A percentile compares a stretch with the other conserved stretches of the same genome.
Conservation (phyloP, 2,113 vertebrate species). For the Oryzias melastigma region DNA sequence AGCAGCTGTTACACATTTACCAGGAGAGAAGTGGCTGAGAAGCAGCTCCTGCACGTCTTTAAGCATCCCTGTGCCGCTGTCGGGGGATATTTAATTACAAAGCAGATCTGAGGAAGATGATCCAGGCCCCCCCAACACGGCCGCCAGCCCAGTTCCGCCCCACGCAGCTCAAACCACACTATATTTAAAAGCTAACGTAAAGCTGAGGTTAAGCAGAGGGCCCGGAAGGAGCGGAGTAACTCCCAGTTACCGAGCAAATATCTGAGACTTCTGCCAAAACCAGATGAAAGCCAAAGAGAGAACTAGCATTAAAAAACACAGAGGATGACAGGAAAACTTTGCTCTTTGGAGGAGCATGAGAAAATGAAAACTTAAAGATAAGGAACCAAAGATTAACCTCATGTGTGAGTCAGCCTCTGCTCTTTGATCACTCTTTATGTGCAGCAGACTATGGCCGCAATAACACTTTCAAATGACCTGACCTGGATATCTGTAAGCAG, state of each 20-base stretch:
- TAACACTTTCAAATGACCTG: too few species aligned
- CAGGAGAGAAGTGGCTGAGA: slow-evolving; percentile 39
- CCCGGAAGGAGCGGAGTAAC: slow-evolving; percentile 60
- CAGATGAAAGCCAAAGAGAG: slow-evolving; percentile 39
- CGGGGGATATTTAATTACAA: slow-evolving; percentile 62
- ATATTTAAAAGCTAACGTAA: slow-evolving; percentile 51
- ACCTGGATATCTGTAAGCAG: too few species aligned
- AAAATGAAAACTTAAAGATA: too few species aligned
- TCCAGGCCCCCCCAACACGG: slow-evolving; percentile 22
- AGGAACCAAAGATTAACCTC: too few species aligned
- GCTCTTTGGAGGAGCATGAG: too few species aligned
- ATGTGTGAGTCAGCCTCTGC: too few species aligned
- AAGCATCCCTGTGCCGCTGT: slow-evolving; percentile 20
- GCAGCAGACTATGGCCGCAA: too few species aligned
- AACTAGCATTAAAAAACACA: slow-evolving; percentile 1
- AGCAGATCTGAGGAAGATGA: slow-evolving; percentile 54
- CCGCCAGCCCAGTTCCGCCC: slow-evolving; percentile 33
- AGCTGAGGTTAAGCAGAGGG: slow-evolving; percentile 37
- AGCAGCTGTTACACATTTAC: slow-evolving; percentile 70
- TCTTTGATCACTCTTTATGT: too few species aligned
- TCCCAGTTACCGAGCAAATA: slow-evolving; percentile 47
- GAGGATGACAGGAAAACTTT: background rate
- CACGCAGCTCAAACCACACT: slow-evolving; percentile 25
- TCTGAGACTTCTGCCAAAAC: slow-evolving; percentile 29
- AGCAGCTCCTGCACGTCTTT: slow-evolving; percentile 26